Conservation (phyloP, 2,888 invertebrate species). For the Metellina segmentata region DNA sequence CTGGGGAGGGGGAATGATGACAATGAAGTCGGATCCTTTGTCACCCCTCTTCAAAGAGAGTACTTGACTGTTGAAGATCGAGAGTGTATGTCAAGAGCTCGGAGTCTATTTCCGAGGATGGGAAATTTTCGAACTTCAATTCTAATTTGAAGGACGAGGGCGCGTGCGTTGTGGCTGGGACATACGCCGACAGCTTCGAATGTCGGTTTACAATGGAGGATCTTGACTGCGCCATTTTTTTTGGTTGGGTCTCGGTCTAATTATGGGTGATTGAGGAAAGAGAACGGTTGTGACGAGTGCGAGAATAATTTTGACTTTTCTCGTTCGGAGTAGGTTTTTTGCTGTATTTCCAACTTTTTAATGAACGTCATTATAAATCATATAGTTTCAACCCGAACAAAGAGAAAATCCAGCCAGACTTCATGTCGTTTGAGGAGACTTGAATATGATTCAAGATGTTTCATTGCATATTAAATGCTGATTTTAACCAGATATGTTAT, state of each 20-base stretch:
- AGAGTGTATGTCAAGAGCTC: constrained; percentile 62
- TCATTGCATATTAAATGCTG: no score
- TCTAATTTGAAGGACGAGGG: constrained; percentile 43
- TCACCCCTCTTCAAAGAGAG: neutral
- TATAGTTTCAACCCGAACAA: no score
- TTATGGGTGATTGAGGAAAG: neutral
- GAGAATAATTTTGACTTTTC: neutral
- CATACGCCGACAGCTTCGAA: neutral
- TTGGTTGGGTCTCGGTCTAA: neutral
- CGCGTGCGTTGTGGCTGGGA: constrained; percentile 36
- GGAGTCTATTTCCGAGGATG: constrained; percentile 42
- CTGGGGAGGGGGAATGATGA: neutral
- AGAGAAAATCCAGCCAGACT: no score
- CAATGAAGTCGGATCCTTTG: neutral
- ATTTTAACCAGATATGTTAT: no score
- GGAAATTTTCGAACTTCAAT: neutral
- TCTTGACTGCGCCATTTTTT: neutral
- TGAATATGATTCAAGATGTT: no score
- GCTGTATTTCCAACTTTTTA: no score
- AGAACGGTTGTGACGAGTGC: neutral
- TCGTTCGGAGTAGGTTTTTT: neutral
- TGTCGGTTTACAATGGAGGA: neutral
- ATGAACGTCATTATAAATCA: no score
- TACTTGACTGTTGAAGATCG: constrained; percentile 67
- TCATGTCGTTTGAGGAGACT: no score